Conservation (phyloP, 1,140 invertebrate species). For the Ruditapes philippinarum region DNA sequence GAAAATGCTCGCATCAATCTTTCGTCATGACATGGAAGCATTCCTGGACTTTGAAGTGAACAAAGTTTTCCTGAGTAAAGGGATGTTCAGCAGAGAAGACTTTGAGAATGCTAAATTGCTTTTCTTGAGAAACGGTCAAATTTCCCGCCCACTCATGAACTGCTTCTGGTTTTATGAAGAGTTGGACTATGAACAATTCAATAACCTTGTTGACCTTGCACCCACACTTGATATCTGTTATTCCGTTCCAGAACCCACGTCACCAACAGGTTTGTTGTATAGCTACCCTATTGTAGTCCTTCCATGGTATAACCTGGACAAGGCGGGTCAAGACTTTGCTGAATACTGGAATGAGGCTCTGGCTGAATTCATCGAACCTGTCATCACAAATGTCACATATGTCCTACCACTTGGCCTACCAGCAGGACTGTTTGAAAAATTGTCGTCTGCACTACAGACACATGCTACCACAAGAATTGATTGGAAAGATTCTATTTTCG, state of each 20-base stretch:
- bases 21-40: conserved; percentile 80
- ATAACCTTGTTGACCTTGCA: conserved; percentile 80
- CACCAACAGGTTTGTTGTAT: conserved; percentile 74
- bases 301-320: conserved; percentile 83
- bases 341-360: conserved; percentile 77
- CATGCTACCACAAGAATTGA: conserved; percentile 79
- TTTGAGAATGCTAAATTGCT: conserved; percentile 76
- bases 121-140: conserved; percentile 80
- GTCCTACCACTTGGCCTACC: conserved; percentile 77
- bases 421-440: conserved; percentile 78
- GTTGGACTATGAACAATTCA: conserved; percentile 74
- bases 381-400: conserved; percentile 72
- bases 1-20: conserved; percentile 79
- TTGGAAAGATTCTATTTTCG: conserved; percentile 82
- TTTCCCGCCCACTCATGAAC: conserved; percentile 83
- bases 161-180: conserved; percentile 84
- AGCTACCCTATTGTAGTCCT: conserved; percentile 81
- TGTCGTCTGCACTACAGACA: conserved; percentile 78
- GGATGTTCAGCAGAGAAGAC: conserved; percentile 74
- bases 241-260: conserved; percentile 81
- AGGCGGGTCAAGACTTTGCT: conserved; percentile 62
- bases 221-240: conserved; percentile 82
- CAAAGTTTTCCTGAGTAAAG: conserved; percentile 82
- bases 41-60: conserved; percentile 80
- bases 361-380: conserved; percentile 65